These are phyloP conservation scores for Hyla sarda DNA, from an alignment of 2,113 vertebrate species.

Conservation along the genomic window DNA sequence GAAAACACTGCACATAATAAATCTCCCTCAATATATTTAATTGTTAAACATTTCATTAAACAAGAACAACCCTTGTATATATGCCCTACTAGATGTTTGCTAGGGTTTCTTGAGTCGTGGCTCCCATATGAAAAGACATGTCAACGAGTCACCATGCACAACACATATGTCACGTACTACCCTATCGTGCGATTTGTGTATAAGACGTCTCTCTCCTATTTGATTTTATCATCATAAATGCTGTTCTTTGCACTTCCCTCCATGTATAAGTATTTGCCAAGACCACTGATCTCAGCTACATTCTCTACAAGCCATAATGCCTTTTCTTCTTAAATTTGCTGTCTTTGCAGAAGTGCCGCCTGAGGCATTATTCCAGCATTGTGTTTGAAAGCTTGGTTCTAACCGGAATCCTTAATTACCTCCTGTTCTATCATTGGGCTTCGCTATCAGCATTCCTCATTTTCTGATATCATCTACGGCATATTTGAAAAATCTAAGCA, in stretches of 20 bases:
- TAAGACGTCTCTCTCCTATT: background rate
- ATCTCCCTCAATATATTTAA: too few relatives aligned
- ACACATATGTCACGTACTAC: background rate
- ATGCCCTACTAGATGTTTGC: too few relatives aligned
- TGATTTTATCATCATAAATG: background rate
- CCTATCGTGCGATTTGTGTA: background rate
- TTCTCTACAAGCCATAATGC: background rate
- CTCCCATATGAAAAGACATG: background rate
- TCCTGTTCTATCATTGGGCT: background rate
- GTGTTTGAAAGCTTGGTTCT: background rate
- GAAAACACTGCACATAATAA: too few relatives aligned
- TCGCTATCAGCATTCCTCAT: background rate
- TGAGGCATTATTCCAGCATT: background rate
- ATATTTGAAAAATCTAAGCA: background rate
- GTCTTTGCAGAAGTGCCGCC: background rate
- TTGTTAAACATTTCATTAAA: too few relatives aligned
- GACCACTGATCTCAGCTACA: constrained; percentile 13
- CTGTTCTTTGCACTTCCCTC: background rate
- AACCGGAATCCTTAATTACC: constrained; percentile 3
- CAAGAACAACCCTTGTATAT: too few relatives aligned
- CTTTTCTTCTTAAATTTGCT: background rate
- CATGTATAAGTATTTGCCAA: background rate
- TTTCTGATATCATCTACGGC: background rate
- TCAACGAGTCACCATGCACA: background rate
- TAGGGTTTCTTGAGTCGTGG: too few relatives aligned